Evolutionary conservation across 2,113 vertebrate genomes (phyloP).

Genomic region (Glareola pratincola): DNA sequence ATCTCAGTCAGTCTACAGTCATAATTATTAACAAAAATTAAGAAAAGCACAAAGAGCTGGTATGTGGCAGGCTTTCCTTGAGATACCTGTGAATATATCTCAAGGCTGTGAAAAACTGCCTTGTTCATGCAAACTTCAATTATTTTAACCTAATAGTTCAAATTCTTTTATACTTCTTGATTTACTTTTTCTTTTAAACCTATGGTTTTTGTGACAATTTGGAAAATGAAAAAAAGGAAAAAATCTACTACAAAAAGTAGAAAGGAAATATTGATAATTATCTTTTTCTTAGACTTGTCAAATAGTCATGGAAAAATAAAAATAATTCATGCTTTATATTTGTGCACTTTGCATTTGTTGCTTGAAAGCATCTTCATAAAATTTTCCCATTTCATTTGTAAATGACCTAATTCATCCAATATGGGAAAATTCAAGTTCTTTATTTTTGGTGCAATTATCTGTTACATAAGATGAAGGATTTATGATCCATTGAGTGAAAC

Average conservation of each 20-base stretch:
- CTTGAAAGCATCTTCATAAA: not conserved
- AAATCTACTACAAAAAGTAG: not conserved
- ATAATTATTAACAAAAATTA: not conserved
- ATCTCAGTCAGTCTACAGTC: not conserved
- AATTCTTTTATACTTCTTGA: not conserved
- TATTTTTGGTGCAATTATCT: not conserved
- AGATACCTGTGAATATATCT: not conserved
- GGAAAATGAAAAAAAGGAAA: not conserved
- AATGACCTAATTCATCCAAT: not conserved
- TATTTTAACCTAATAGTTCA: not conserved
- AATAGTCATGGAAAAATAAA: not conserved
- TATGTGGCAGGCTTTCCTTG: not conserved
- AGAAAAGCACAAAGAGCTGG: not conserved
- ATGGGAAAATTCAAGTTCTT: not conserved
- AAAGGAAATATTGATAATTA: not conserved
- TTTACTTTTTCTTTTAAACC: not conserved
- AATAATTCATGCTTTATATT: not conserved
- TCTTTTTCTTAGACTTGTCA: not conserved
- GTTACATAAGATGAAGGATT: not conserved
- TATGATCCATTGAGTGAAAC: not conserved
- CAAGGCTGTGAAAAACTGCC: not conserved
- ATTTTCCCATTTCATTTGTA: not conserved
- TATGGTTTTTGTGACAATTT: not conserved
- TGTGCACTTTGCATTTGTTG: not conserved
- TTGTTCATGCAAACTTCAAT: not conserved